These are phyloP conservation scores for Dicrurus megarhynchus DNA, from an alignment of 2,113 vertebrate species.

Conservation along the genomic window DNA sequence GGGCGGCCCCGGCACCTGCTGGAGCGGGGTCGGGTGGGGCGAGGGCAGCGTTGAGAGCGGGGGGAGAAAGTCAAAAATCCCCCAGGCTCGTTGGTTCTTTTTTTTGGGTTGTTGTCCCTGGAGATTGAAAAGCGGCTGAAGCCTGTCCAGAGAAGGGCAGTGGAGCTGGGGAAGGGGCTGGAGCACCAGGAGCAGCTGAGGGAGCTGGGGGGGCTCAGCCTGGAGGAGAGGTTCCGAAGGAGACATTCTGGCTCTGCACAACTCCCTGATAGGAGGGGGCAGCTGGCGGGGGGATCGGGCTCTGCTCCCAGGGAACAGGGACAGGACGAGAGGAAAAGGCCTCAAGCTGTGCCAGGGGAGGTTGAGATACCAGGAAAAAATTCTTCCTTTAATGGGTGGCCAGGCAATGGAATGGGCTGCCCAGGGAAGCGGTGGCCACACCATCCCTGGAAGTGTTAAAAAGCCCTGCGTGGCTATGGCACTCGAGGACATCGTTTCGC, in stretches of 20 bases:
- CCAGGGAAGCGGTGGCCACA: fast-evolving
- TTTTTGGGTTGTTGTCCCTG: fast-evolving
- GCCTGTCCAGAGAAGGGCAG: not conserved
- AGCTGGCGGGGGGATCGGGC: fast-evolving
- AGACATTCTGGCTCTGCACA: fast-evolving
- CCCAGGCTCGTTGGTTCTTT: fast-evolving
- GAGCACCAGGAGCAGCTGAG: not conserved
- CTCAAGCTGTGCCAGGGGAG: fast-evolving
- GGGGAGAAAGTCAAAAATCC: fast-evolving
- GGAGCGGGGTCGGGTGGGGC: not conserved
- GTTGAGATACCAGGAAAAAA: too few species aligned
- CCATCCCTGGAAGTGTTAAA: not conserved
- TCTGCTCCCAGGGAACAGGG: not conserved
- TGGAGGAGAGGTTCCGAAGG: too few species aligned
- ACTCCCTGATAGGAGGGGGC: not conserved
- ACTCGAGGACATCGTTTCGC: fast-evolving
- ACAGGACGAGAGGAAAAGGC: fast-evolving
- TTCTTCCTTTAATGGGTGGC: fast-evolving
- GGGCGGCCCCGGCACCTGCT: not conserved
- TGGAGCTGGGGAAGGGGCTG: not conserved
- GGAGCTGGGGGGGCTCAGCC: not conserved
- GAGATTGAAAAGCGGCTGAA: too few species aligned
- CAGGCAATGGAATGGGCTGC: not conserved
- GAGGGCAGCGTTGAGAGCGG: not conserved
- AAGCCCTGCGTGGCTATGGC: not conserved